A percentile compares a stretch with the other conserved stretches of the same genome.
phyloP scores from a whole-genome alignment of 2,113 vertebrate genomes.

The Petrocephalus zakoni region DNA sequence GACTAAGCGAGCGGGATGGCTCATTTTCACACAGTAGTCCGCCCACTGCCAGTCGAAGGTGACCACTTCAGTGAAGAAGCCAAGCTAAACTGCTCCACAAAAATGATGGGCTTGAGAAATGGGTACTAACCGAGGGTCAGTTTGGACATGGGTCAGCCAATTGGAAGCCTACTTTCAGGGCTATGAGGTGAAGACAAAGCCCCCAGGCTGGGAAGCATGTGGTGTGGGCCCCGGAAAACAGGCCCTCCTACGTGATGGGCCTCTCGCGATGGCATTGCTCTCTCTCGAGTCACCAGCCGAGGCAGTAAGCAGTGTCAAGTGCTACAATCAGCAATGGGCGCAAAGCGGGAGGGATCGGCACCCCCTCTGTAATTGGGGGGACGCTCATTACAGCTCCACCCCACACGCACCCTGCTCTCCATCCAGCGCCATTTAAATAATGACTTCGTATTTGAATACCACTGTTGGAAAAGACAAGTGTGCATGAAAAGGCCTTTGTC shows the following conservation, averaged over 20 bases:
- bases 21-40: neutral
- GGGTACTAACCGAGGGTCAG: neutral
- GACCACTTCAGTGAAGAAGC: neutral
- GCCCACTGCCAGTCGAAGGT: neutral
- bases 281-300: neutral
- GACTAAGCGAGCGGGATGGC: neutral
- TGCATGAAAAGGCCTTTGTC: constrained; percentile 35
- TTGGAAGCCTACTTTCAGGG: neutral
- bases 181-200: neutral
- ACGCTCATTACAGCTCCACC: neutral
- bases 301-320: neutral
- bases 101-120: neutral
- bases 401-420: neutral
- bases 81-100: neutral
- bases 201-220: neutral
- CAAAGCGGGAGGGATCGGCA: neutral
- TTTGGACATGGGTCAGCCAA: neutral
- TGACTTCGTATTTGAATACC: constrained; percentile 5
- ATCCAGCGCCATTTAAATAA: constrained; percentile 5
- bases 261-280: neutral
- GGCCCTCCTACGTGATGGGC: neutral
- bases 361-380: neutral
- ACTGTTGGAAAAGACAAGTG: constrained; percentile 24
- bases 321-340: neutral
- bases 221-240: neutral